Evolutionary conservation across 2,888 invertebrate genomes (phyloP).

Genomic region (Drosophila prostipennis): DNA sequence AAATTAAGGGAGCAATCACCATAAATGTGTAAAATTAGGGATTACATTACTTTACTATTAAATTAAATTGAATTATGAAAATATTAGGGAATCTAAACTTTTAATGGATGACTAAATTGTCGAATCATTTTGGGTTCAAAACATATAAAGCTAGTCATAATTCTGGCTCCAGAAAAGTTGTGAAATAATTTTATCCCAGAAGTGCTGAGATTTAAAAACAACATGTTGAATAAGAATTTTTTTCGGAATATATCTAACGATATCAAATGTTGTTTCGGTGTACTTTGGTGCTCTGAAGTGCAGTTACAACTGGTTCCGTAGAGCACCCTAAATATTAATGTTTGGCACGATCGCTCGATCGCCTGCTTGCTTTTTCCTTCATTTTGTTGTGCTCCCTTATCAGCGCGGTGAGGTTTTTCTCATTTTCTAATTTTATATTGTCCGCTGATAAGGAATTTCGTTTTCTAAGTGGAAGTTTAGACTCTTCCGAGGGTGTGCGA

Average conservation of each 20-base stretch:
- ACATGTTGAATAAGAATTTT: not conserved
- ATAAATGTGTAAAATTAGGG: not conserved
- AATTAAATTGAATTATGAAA: too few relatives aligned
- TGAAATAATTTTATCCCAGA: not conserved
- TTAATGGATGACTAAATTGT: not conserved
- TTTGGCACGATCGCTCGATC: slow-evolving; percentile 15
- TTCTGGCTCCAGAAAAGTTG: not conserved
- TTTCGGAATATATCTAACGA: not conserved
- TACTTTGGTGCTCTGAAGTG: slow-evolving; percentile 2
- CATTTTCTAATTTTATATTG: slow-evolving; percentile 65
- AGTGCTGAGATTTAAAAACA: not conserved
- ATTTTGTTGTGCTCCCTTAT: slow-evolving; percentile 53
- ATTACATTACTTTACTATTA: not conserved
- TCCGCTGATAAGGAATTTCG: slow-evolving; percentile 64
- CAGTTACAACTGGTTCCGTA: slow-evolving; percentile 23
- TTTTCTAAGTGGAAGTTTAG: slow-evolving; percentile 72
- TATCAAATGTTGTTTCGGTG: slow-evolving; percentile 5
- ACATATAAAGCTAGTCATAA: not conserved
- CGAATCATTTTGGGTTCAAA: not conserved
- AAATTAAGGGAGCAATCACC: not conserved
- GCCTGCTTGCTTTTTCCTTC: slow-evolving; percentile 10
- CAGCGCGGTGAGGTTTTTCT: slow-evolving; percentile 47
- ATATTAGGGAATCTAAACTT: not conserved
- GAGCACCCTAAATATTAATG: slow-evolving; percentile 4
- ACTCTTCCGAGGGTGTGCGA: slow-evolving; percentile 26